Evolutionary conservation across 2,888 invertebrate genomes (phyloP).

Genomic region (Osedax frankpressi): DNA sequence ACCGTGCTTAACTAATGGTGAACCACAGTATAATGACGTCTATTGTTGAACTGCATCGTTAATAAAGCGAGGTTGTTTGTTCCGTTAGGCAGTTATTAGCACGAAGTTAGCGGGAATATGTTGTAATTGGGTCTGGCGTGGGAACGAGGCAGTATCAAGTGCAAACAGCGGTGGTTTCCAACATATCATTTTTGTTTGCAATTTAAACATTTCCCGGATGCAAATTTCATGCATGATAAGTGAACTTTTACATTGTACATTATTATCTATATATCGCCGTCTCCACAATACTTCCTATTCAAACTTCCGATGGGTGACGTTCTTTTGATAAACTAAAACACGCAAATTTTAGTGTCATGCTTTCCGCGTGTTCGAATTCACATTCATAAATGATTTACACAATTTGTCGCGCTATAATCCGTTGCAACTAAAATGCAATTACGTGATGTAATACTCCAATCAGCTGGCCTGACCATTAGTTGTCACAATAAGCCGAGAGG

Average conservation of each 20-base stretch:
- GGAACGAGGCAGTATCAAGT: neutral
- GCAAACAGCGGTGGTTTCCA: neutral
- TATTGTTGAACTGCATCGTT: neutral
- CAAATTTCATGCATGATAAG: neutral
- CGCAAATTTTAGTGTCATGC: neutral
- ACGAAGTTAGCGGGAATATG: neutral
- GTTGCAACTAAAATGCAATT: neutral
- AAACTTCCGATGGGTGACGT: neutral
- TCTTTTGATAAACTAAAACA: neutral
- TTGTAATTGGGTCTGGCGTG: neutral
- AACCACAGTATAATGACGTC: neutral
- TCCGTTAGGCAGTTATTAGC: neutral
- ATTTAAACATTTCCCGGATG: neutral
- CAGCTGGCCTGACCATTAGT: slow-evolving; percentile 2
- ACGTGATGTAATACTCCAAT: slow-evolving; percentile 1
- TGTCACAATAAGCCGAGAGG: neutral
- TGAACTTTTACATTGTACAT: neutral
- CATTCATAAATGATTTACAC: neutral
- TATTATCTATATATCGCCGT: neutral
- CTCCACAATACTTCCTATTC: slow-evolving; percentile 2
- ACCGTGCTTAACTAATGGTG: neutral
- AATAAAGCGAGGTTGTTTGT: neutral
- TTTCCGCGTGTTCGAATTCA: neutral
- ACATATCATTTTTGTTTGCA: neutral
- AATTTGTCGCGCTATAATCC: neutral